Evolutionary conservation across 2,113 vertebrate species (phyloP).

Genomic region (Piaya cayana): DNA sequence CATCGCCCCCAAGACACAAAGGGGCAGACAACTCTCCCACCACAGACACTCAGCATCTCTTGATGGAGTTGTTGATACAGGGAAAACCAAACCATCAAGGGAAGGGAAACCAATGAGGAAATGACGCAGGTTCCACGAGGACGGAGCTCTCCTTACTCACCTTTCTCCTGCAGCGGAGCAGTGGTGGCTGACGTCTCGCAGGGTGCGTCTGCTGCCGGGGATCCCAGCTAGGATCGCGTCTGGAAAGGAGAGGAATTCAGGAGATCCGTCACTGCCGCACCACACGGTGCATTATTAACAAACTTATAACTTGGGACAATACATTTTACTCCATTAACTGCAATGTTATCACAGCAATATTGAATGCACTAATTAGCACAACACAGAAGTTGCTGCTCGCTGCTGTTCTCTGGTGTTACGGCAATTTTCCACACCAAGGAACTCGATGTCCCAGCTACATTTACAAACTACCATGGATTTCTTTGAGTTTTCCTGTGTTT

Average conservation of each 20-base stretch:
- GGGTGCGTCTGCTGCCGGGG: accelerated
- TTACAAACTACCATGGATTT: neutral
- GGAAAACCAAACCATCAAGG: accelerated
- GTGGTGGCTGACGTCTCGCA: neutral
- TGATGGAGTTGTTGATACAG: neutral
- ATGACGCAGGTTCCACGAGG: accelerated
- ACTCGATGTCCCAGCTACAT: accelerated
- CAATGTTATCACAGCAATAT: neutral
- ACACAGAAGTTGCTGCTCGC: neutral
- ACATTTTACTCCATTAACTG: neutral
- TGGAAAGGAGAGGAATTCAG: neutral
- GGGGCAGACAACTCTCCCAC: no score
- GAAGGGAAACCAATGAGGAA: accelerated
- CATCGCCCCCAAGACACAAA: no score
- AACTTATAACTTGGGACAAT: neutral
- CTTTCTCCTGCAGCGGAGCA: neutral
- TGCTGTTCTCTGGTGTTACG: neutral
- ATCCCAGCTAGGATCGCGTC: neutral
- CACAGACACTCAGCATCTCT: no score
- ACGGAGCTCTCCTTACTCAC: neutral
- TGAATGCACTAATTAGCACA: neutral
- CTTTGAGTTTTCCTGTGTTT: neutral
- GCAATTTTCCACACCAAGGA: neutral
- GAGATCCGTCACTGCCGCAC: accelerated
- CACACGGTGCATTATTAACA: accelerated